Conservation (phyloP, 53 echinoderm and acorn worm genomes). For the Echinometra lucunter region DNA sequence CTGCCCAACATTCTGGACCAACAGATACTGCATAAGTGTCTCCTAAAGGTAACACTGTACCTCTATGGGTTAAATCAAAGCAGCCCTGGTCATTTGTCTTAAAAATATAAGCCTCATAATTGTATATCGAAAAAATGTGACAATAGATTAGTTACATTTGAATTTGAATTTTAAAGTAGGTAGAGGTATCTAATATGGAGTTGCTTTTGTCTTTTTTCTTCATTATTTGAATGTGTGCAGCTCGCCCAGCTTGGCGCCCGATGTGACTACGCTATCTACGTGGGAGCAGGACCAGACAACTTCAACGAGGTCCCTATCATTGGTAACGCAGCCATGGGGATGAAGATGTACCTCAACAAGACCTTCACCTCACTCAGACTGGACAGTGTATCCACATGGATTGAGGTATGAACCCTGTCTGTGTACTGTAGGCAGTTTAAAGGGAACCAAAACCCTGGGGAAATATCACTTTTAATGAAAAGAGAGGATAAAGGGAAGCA, state of each 20-base stretch:
- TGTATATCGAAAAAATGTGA: no score
- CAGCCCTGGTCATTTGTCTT: no score
- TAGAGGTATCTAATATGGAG: background rate
- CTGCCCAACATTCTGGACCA: no score
- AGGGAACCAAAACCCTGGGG: background rate
- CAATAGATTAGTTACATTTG: no score
- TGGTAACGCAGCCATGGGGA: conserved; percentile 82
- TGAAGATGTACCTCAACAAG: conserved; percentile 99
- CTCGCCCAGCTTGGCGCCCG: conserved; percentile 93
- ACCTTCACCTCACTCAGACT: conserved; percentile 89
- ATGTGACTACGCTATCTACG: conserved; percentile 96
- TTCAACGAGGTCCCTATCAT: conserved; percentile 74
- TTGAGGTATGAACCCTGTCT: conserved; percentile 68
- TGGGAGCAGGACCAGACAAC: conserved; percentile 94
- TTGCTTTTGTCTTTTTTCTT: background rate
- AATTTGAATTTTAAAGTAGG: no score
- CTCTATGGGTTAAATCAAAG: no score
- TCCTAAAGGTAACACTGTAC: no score
- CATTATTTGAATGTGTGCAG: conserved; percentile 64
- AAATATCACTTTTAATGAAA: no score
- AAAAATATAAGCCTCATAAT: no score
- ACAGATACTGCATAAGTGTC: no score
- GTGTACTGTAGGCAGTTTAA: no score
- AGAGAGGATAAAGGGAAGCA: no score
- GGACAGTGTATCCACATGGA: conserved; percentile 87